Evolutionary conservation across 2,113 vertebrate genomes (phyloP).

Genomic region (Rhea americana): DNA sequence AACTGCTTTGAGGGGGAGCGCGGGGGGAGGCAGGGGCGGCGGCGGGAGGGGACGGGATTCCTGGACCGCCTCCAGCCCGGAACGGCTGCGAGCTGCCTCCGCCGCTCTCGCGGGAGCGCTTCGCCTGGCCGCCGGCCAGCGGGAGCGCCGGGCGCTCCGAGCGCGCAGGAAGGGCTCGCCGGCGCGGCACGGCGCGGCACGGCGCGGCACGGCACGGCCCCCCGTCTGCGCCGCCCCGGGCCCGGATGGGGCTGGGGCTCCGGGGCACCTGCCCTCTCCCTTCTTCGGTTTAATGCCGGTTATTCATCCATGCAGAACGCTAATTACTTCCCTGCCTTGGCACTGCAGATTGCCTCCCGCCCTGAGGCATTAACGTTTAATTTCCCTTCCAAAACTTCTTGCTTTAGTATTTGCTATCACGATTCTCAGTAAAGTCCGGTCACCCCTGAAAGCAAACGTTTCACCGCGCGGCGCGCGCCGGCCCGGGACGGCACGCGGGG

Average conservation of each 20-base stretch:
- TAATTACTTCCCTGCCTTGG: conserved; percentile 35
- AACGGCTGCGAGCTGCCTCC: conserved; percentile 42
- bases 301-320: not conserved
- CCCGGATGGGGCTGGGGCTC: too few relatives aligned
- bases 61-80: conserved; percentile 51
- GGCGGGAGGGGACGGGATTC: conserved; percentile 28
- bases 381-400: conserved; percentile 48
- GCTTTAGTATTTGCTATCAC: not conserved
- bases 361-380: not conserved
- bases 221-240: not conserved
- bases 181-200: too few relatives aligned
- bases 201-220: too few relatives aligned
- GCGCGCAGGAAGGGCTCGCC: too few relatives aligned
- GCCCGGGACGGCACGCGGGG: too few relatives aligned
- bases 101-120: not conserved
- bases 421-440: not conserved
- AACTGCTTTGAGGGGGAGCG: conserved; percentile 47
- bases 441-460: not conserved
- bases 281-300: not conserved
- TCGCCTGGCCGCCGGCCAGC: conserved; percentile 6
- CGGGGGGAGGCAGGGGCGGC: not conserved
- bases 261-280: not conserved
- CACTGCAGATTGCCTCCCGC: not conserved
- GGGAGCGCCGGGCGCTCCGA: not conserved
- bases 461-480: too few relatives aligned